Evolutionary conservation across 2,797 vertebrate species (phyloP).

Genomic region (Mionectes olivaceus): DNA sequence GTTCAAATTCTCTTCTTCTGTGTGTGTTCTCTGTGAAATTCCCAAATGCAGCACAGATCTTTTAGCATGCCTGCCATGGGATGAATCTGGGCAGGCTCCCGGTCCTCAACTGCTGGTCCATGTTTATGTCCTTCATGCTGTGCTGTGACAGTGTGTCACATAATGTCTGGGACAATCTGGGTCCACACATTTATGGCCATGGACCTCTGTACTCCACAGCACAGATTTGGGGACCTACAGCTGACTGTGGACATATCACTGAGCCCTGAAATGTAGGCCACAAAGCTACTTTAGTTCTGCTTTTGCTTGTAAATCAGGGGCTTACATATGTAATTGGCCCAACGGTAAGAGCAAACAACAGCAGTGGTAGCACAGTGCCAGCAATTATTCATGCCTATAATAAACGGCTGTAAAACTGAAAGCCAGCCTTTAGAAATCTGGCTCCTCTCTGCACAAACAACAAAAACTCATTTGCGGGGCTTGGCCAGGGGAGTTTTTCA

Average conservation of each 20-base stretch:
- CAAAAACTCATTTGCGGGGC: not conserved
- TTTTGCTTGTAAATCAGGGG: conserved; percentile 60
- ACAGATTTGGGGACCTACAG: not conserved
- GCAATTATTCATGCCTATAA: conserved; percentile 69
- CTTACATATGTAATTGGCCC: conserved; percentile 67
- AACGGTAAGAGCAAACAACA: conserved; percentile 61
- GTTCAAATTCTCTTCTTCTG: not conserved
- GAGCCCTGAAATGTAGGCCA: conserved; percentile 12
- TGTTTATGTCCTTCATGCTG: not conserved
- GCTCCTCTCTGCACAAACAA: not conserved
- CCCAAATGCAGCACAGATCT: not conserved
- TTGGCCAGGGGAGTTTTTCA: not conserved
- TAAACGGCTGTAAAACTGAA: conserved; percentile 28
- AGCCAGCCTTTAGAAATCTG: conserved; percentile 39
- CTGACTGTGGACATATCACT: not conserved
- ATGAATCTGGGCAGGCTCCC: not conserved
- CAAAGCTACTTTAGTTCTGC: conserved; percentile 50
- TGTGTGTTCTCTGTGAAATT: not conserved
- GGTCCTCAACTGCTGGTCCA: not conserved
- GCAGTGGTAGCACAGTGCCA: conserved; percentile 42
- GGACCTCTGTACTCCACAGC: not conserved
- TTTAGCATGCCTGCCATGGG: not conserved
- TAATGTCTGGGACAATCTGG: not conserved
- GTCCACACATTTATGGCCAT: not conserved
- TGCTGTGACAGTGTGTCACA: not conserved